phyloP scores from a whole-genome alignment of 2,888 invertebrate species.

The Coenonympha glycerion region DNA sequence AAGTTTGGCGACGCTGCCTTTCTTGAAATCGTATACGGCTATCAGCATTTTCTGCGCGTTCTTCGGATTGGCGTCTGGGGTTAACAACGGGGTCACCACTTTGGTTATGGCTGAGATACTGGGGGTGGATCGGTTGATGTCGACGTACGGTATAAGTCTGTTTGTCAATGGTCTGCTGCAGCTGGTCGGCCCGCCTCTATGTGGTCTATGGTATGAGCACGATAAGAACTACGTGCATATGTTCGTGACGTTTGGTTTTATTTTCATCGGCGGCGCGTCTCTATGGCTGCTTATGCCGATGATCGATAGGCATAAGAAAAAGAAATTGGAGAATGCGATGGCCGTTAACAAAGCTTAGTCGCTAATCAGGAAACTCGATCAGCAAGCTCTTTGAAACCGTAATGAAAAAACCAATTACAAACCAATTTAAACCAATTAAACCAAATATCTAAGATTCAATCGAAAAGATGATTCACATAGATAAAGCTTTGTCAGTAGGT shows the following conservation, averaged over 20 bases:
- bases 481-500: no score
- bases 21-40: constrained; percentile 77
- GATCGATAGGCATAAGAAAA: constrained; percentile 68
- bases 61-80: constrained; percentile 88
- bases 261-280: constrained; percentile 82
- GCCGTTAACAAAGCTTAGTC: constrained; percentile 19
- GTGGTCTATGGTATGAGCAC: constrained; percentile 81
- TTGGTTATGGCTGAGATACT: constrained; percentile 91
- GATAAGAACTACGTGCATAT: constrained; percentile 80
- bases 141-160: constrained; percentile 89
- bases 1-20: constrained; percentile 82
- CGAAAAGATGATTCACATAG: no score
- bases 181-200: constrained; percentile 86
- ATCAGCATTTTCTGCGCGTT: constrained; percentile 83
- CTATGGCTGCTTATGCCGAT: constrained; percentile 87
- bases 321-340: constrained; percentile 30
- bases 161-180: constrained; percentile 90
- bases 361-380: no score
- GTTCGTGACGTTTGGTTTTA: constrained; percentile 84
- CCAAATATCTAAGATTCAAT: no score
- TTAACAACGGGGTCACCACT: constrained; percentile 89
- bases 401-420: no score
- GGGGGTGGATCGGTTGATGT: constrained; percentile 88
- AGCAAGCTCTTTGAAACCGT: no score
- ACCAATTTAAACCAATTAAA: no score